Base-by-base conservation (phyloP, 2,113 vertebrate species). In the Proteles cristata region DNA sequence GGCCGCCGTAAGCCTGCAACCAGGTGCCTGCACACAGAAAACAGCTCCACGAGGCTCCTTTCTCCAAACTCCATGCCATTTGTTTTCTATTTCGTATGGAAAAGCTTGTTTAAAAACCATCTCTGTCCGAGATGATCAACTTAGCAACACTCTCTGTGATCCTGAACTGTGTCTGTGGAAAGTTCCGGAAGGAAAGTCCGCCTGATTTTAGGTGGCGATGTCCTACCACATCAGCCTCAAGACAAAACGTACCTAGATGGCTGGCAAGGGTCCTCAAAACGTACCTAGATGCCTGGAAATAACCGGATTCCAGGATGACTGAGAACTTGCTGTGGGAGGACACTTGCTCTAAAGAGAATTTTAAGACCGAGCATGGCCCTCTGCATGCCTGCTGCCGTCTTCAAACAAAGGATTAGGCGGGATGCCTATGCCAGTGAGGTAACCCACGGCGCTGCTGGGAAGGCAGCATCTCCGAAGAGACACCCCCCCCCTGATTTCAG, bases 351-450 rank as follows among this genome's bases (percentile, higher is more conserved):
- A 48, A 74, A 68, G 50, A n/a, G 61, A 82, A 50, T 7, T 68
- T 1, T 4, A 26, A 39, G 48, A 10, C 31, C 1, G 6, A 53
- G 69, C 5, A 1, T 2, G 0, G 50, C 16, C 6, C 11, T 74
- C n/a, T 39, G 76, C 66, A 61, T 31, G n/a, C 35, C 1, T 50
- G 58, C 9, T 61, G 16, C 19, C 39, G 76, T 28, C 82, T 58
- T 81, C 79, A 68, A 48, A 35, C 25, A 19, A 53, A 26, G n/a
- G 25, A 3, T 53, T 0, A 86, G 28, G 12, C 15, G 11, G 53
- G 39, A 66, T 48, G 0, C 7, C 58, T 25, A 6, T 76, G 53
- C 12, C 35, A 63, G 21, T 39, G 19, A 92, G 58, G 31, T 66
- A 21, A 35, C 25, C 39, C 68, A 10, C 2, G 0, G 1, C 50